These are phyloP conservation scores for Cryptocephalus primarius DNA, from an alignment of 2,888 invertebrate genomes.

Conservation along the genomic window DNA sequence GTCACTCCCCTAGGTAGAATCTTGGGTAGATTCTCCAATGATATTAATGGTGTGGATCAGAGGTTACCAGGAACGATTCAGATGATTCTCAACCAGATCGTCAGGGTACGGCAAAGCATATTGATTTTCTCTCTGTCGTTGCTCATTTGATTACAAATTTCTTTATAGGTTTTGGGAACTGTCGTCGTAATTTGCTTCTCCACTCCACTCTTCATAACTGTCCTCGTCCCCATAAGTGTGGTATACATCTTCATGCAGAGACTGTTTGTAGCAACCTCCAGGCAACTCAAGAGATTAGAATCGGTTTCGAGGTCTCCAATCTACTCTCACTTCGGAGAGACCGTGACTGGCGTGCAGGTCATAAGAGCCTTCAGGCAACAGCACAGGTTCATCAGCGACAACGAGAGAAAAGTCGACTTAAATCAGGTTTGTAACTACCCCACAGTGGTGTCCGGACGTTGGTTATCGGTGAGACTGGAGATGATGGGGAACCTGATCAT, in stretches of 20 bases:
- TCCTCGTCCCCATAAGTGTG: constrained; percentile 68
- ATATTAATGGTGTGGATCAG: constrained; percentile 55
- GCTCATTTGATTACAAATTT: too few species aligned
- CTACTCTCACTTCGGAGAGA: constrained; percentile 94
- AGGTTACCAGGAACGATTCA: constrained; percentile 42
- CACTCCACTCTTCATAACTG: constrained; percentile 68
- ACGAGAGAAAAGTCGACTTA: constrained; percentile 78
- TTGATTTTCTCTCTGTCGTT: too few species aligned
- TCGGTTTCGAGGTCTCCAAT: constrained; percentile 91
- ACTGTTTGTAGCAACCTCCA: constrained; percentile 87
- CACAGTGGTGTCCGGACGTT: constrained; percentile 84
- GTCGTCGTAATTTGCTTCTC: constrained; percentile 77
- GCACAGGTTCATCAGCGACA: constrained; percentile 75
- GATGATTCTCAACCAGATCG: constrained; percentile 3
- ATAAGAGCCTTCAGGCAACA: constrained; percentile 79
- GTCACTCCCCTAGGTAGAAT: constrained; percentile 68
- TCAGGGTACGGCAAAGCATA: constrained; percentile 9
- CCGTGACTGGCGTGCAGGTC: constrained; percentile 73
- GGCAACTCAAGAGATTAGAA: constrained; percentile 87
- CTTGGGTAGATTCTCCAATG: constrained; percentile 66
- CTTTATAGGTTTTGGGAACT: constrained; percentile 68
- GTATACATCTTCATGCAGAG: constrained; percentile 82
- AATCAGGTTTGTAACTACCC: constrained; percentile 91
- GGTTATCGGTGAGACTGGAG: constrained; percentile 90
- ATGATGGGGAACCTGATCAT: constrained; percentile 94